Evolutionary conservation across 2,888 invertebrate species (phyloP).

Genomic region (Cordylochernes scorpioides): DNA sequence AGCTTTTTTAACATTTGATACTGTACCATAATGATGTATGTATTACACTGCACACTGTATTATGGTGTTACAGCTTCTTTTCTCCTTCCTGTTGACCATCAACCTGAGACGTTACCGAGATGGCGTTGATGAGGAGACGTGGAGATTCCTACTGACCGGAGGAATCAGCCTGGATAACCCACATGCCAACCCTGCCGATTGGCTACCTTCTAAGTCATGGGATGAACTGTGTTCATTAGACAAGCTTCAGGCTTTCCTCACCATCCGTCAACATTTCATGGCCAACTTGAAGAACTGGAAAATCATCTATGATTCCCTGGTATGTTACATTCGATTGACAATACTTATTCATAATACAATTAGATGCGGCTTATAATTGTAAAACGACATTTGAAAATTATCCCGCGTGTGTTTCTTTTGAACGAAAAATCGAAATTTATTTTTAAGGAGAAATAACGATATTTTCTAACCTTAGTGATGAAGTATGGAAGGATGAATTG

Average conservation of each 20-base stretch:
- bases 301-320: neutral
- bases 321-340: neutral
- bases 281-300: neutral
- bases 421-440: too few relatives aligned
- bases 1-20: neutral
- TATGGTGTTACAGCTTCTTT: conserved; percentile 20
- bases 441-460: too few relatives aligned
- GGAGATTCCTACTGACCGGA: conserved; percentile 65
- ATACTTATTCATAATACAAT: too few relatives aligned
- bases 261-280: neutral
- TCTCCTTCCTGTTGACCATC: conserved; percentile 24
- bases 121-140: conserved; percentile 32
- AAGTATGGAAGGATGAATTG: too few relatives aligned
- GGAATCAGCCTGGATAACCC: conserved; percentile 52
- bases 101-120: conserved; percentile 23
- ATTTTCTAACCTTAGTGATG: too few relatives aligned
- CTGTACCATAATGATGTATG: neutral
- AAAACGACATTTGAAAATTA: too few relatives aligned
- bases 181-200: conserved; percentile 44
- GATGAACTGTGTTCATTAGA: conserved; percentile 27
- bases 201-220: conserved; percentile 46
- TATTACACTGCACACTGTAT: neutral
- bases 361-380: too few relatives aligned
- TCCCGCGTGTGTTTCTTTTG: too few relatives aligned
- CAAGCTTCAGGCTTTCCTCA: conserved; percentile 18